phyloP scores from a whole-genome alignment of 2,113 vertebrate genomes.

The Forbesichthys papilliferus region DNA sequence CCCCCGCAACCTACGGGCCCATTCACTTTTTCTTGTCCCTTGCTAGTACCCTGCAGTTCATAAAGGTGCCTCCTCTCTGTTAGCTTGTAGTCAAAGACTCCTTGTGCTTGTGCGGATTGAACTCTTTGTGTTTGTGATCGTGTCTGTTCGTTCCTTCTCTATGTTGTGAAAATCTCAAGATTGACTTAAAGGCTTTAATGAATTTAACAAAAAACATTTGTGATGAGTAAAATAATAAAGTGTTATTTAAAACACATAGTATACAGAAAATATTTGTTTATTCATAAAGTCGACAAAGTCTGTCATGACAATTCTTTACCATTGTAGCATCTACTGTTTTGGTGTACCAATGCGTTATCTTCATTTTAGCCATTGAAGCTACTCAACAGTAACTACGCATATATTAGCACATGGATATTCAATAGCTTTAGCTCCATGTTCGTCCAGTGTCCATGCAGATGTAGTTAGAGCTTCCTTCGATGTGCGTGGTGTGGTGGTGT shows the following conservation, averaged over 20 bases:
- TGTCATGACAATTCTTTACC: conserved; percentile 1
- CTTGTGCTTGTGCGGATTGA: conserved; percentile 78
- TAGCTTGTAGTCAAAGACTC: conserved; percentile 65
- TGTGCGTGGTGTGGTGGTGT: neutral
- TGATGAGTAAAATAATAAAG: neutral
- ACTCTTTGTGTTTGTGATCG: conserved; percentile 78
- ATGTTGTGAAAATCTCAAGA: conserved; percentile 89
- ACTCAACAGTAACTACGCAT: neutral
- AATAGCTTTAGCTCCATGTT: too few relatives aligned
- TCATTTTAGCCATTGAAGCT: neutral
- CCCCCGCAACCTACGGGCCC: conserved; percentile 85
- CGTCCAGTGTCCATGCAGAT: conserved; percentile 50
- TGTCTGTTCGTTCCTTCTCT: conserved; percentile 71
- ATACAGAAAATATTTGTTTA: neutral
- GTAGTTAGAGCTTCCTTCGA: conserved; percentile 53
- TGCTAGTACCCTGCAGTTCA: conserved; percentile 79
- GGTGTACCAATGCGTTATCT: neutral
- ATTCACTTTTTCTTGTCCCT: conserved; percentile 86
- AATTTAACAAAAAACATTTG: neutral
- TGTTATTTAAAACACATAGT: neutral
- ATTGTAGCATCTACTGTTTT: neutral
- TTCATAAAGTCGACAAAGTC: neutral
- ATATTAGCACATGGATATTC: too few relatives aligned
- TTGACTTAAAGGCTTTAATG: conserved; percentile 74
- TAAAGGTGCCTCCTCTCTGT: conserved; percentile 78